These are phyloP conservation scores for Drosophila merina DNA, from an alignment of 2,888 invertebrate genomes.

Conservation along the genomic window DNA sequence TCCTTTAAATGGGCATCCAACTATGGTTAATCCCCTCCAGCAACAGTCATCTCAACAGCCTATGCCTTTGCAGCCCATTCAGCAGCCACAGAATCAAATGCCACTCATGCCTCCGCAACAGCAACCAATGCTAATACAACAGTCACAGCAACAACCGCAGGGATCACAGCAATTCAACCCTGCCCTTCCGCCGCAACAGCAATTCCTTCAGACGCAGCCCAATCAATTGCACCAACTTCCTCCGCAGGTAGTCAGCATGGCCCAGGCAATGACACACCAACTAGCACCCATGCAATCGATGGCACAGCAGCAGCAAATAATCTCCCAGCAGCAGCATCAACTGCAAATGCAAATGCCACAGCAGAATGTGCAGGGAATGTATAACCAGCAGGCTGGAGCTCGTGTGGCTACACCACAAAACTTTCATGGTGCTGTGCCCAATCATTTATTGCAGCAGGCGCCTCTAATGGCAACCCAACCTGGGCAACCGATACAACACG, in stretches of 20 bases:
- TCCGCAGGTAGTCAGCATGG: conserved; percentile 52
- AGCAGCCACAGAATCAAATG: conserved; percentile 43
- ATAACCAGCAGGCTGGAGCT: conserved; percentile 54
- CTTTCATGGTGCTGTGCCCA: conserved; percentile 57
- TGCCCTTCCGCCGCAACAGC: conserved; percentile 58
- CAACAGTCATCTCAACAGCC: conserved; percentile 53
- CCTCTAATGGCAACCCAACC: conserved; percentile 58
- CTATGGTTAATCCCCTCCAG: conserved; percentile 53
- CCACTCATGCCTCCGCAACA: conserved; percentile 40
- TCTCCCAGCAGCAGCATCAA: conserved; percentile 60
- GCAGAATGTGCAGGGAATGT: conserved; percentile 54
- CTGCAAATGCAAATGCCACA: conserved; percentile 57
- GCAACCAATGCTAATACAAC: conserved; percentile 41
- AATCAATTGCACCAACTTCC: conserved; percentile 66
- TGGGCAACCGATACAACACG: conserved; percentile 63
- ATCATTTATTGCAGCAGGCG: conserved; percentile 65
- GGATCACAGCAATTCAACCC: conserved; percentile 56
- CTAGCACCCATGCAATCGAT: conserved; percentile 50
- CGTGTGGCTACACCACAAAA: conserved; percentile 35
- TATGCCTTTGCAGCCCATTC: conserved; percentile 41
- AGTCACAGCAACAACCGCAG: conserved; percentile 58
- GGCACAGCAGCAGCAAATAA: conserved; percentile 54
- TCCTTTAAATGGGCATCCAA: conserved; percentile 40
- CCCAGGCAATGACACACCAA: conserved; percentile 59
- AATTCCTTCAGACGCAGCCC: conserved; percentile 62